A percentile compares a stretch with the other conserved stretches of the same genome.
Conservation (phyloP, 2,113 vertebrate genomes). For the Apodemus speciosus region DNA sequence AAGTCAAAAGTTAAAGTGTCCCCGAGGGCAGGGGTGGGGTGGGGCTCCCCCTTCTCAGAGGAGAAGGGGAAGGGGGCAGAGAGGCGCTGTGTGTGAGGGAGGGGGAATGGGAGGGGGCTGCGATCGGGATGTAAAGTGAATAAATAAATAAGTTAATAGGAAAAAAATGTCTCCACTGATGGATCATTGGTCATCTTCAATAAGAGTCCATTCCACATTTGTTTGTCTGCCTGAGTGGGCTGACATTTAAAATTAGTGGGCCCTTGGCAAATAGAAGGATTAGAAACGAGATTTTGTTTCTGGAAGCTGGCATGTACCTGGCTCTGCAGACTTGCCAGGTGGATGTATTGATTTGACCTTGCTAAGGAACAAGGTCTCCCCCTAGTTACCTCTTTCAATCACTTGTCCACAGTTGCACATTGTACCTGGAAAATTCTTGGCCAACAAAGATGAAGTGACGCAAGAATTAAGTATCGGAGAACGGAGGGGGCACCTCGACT, state of each 20-base stretch:
- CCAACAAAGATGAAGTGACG: background rate
- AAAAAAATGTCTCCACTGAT: background rate
- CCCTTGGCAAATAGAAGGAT: background rate
- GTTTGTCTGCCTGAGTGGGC: background rate
- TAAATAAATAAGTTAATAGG: too few species aligned
- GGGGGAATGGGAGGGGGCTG: too few species aligned
- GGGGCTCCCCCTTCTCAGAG: too few species aligned
- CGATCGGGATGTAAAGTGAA: too few species aligned
- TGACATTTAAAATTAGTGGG: background rate
- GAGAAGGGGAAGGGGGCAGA: too few species aligned
- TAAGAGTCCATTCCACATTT: background rate
- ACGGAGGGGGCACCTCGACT: background rate
- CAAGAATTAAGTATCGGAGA: constrained; percentile 1
- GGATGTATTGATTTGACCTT: background rate
- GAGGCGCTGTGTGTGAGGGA: too few species aligned
- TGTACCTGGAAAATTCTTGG: constrained; percentile 27
- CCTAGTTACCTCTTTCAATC: background rate
- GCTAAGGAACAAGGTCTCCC: background rate
- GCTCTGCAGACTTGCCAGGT: background rate
- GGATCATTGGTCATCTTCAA: background rate
- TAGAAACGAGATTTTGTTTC: constrained; percentile 13
- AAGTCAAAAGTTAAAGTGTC: background rate
- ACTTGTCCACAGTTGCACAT: background rate
- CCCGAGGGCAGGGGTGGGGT: background rate
- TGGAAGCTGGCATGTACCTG: background rate